Evolutionary conservation across 2,888 invertebrate species (phyloP).

Genomic region (Brenthis hecate): DNA sequence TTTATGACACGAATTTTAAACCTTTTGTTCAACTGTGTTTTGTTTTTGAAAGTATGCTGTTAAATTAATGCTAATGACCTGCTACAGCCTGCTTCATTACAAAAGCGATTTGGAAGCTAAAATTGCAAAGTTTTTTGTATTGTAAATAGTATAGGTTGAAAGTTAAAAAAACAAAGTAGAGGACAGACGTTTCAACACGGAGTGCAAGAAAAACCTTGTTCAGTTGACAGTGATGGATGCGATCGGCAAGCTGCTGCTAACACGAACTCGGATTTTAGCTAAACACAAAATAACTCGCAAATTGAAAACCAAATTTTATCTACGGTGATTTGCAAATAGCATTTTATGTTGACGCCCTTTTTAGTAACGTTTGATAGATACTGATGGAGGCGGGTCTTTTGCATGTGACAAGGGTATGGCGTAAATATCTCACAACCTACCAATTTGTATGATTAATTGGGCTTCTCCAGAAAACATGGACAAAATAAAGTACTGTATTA

Average conservation of each 20-base stretch:
- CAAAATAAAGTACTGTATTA: constrained; percentile 3
- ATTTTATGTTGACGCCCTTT: constrained; percentile 30
- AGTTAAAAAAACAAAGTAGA: constrained; percentile 74
- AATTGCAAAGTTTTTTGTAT: constrained; percentile 10
- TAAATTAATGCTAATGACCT: neutral
- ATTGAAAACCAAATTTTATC: constrained; percentile 27
- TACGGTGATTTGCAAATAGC: constrained; percentile 35
- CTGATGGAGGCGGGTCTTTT: constrained; percentile 35
- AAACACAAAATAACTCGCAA: constrained; percentile 26
- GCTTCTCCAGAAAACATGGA: constrained; percentile 19
- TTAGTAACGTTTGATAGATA: constrained; percentile 37
- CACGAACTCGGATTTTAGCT: constrained; percentile 50
- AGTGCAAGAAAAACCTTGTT: constrained; percentile 74
- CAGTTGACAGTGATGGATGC: constrained; percentile 76
- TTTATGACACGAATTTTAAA: neutral
- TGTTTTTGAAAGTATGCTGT: neutral
- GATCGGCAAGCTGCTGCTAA: constrained; percentile 55
- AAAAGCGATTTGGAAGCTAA: neutral
- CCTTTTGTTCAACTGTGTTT: neutral
- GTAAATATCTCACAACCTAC: constrained; percentile 35
- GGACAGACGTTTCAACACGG: constrained; percentile 60
- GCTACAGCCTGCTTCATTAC: neutral
- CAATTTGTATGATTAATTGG: constrained; percentile 39
- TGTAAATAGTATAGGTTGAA: constrained; percentile 63
- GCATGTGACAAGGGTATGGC: constrained; percentile 38